Percentiles rank a stretch among this genome's conserved stretches.
phyloP scores from a whole-genome alignment of 1,140 invertebrate genomes.

The Tribolium castaneum region DNA sequence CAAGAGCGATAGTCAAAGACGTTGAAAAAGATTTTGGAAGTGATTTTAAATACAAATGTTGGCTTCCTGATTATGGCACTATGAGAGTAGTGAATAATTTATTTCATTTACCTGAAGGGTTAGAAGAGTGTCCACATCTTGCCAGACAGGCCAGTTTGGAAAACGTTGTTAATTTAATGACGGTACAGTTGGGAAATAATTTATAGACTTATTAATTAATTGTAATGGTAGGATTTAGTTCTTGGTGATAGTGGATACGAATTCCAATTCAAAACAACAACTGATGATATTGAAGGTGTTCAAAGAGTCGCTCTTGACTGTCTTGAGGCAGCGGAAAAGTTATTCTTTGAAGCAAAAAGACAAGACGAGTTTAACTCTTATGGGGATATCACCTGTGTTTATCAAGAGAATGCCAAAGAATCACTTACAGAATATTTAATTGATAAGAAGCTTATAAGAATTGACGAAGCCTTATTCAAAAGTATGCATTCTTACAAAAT shows the following conservation, averaged over 20 bases:
- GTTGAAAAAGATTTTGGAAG: not conserved
- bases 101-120: not conserved
- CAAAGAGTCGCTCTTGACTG: not conserved
- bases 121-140: not conserved
- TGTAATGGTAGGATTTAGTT: not conserved
- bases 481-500: not conserved
- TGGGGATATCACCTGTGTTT: not conserved
- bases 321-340: not conserved
- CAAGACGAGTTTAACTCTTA: conserved; percentile 2
- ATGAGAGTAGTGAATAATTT: not conserved
- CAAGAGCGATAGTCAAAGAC: not conserved
- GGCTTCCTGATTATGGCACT: not conserved
- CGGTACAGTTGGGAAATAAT: not conserved
- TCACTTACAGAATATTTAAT: conserved; percentile 4
- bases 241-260: not conserved
- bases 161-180: conserved; percentile 14
- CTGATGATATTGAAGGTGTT: not conserved
- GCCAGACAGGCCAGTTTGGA: not conserved
- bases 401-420: not conserved
- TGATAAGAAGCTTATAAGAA: not conserved
- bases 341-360: not conserved
- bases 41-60: not conserved
- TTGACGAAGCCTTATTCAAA: not conserved
- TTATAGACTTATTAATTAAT: not conserved
- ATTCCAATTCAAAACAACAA: not conserved